phyloP scores from a whole-genome alignment of 2,113 vertebrate species.

The Eubucco bourcierii region DNA sequence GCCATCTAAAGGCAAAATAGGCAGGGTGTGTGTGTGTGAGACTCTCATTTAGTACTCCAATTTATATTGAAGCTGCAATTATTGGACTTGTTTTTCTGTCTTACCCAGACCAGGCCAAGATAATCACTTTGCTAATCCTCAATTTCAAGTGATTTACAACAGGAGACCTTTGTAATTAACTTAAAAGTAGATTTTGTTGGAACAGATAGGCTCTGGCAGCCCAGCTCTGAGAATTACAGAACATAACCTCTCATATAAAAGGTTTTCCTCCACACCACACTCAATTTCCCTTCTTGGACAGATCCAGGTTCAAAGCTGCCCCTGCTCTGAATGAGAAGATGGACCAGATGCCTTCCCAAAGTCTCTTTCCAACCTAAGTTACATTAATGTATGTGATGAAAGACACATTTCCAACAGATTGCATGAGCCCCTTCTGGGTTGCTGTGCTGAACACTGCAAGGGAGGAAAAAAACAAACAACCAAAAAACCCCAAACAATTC shows the following conservation, averaged over 20 bases:
- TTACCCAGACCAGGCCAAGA: not conserved
- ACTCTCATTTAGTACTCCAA: not conserved
- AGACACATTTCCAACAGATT: not conserved
- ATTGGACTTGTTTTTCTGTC: not conserved
- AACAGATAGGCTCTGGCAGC: not conserved
- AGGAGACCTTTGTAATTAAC: not conserved
- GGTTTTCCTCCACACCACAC: not conserved
- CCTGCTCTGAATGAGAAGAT: not conserved
- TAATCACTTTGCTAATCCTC: not conserved
- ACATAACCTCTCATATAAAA: not conserved
- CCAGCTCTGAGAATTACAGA: not conserved
- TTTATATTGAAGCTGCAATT: not conserved
- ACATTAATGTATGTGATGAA: not conserved
- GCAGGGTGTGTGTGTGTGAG: not conserved
- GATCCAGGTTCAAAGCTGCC: not conserved
- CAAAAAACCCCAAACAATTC: not conserved
- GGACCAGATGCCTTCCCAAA: not conserved
- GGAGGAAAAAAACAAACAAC: not conserved
- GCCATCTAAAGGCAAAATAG: not conserved
- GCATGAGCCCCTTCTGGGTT: not conserved
- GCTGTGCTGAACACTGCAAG: not conserved
- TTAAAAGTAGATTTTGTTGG: not conserved
- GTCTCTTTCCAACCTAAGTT: not conserved
- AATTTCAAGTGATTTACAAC: not conserved
- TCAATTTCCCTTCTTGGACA: not conserved